phyloP scores from a whole-genome alignment of 2,113 vertebrate genomes.

The Seriola rivoliana region DNA sequence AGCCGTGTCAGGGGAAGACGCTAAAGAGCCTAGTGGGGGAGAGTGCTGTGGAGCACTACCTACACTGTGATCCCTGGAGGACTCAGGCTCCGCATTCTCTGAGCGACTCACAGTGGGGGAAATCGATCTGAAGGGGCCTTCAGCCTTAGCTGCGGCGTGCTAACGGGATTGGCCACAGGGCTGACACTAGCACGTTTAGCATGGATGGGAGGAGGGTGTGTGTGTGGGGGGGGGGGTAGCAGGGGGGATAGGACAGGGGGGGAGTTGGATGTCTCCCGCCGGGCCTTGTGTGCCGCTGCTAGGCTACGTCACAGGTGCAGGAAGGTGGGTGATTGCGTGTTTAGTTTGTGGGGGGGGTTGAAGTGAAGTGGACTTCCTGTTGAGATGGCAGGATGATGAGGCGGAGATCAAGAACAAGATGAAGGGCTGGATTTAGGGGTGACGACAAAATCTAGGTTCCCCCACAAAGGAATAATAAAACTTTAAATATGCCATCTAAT shows the following conservation, averaged over 20 bases:
- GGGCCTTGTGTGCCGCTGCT: conserved; percentile 71
- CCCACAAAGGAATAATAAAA: neutral
- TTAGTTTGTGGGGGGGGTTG: conserved; percentile 45
- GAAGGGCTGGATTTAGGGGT: conserved; percentile 22
- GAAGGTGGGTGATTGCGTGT: conserved; percentile 56
- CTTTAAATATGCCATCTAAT: conserved; percentile 32
- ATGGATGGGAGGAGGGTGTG: conserved; percentile 32
- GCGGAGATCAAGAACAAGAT: conserved; percentile 48
- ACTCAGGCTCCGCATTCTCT: conserved; percentile 50
- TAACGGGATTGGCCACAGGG: conserved; percentile 78
- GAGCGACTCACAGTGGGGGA: conserved; percentile 69
- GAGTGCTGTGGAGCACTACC: conserved; percentile 58
- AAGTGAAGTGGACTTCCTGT: conserved; percentile 78
- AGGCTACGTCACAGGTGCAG: conserved; percentile 80
- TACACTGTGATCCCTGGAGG: conserved; percentile 74
- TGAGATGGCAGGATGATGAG: conserved; percentile 68
- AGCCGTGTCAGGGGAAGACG: conserved; percentile 71
- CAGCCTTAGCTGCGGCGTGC: conserved; percentile 56
- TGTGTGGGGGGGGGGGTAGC: neutral
- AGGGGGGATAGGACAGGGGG: conserved; percentile 1
- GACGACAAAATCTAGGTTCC: conserved; percentile 31
- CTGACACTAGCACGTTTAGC: conserved; percentile 69
- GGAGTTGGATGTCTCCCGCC: conserved; percentile 57
- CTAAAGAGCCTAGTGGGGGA: conserved; percentile 67
- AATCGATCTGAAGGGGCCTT: conserved; percentile 80